These are phyloP conservation scores for Buphagus erythrorhynchus DNA, from an alignment of 2,797 vertebrate genomes.

Conservation along the genomic window DNA sequence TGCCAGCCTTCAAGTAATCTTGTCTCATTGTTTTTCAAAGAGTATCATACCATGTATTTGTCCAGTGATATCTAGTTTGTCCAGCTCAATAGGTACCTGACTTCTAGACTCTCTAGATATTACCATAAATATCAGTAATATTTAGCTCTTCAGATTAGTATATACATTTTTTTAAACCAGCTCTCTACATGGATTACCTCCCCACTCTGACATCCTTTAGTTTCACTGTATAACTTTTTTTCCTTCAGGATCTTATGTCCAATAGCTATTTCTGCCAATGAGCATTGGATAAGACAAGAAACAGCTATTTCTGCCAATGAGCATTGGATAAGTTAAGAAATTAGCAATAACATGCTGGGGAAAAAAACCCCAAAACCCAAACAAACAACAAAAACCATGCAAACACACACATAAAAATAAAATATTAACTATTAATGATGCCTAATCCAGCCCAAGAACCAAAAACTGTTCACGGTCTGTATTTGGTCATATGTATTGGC, in stretches of 20 bases:
- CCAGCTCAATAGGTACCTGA: neutral
- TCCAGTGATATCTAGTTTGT: neutral
- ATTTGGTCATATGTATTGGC: neutral
- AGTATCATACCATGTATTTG: neutral
- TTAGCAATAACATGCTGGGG: neutral
- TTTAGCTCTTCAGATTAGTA: neutral
- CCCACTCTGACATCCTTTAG: neutral
- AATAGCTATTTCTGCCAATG: neutral
- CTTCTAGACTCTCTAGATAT: neutral
- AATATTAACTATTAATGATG: neutral
- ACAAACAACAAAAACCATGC: accelerated
- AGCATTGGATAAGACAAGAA: neutral
- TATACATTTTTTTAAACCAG: neutral
- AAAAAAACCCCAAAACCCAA: accelerated
- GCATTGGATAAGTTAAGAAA: neutral
- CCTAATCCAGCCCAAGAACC: neutral
- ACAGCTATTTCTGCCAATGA: neutral
- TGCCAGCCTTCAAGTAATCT: neutral
- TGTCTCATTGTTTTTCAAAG: neutral
- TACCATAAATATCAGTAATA: neutral
- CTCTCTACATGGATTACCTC: neutral
- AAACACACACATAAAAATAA: neutral
- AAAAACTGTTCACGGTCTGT: neutral
- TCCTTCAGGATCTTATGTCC: neutral
- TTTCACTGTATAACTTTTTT: neutral